A percentile compares a stretch with the other conserved stretches of the same genome.
Evolutionary conservation across 1,140 invertebrate species (phyloP).

Genomic region (Anastrepha ludens): DNA sequence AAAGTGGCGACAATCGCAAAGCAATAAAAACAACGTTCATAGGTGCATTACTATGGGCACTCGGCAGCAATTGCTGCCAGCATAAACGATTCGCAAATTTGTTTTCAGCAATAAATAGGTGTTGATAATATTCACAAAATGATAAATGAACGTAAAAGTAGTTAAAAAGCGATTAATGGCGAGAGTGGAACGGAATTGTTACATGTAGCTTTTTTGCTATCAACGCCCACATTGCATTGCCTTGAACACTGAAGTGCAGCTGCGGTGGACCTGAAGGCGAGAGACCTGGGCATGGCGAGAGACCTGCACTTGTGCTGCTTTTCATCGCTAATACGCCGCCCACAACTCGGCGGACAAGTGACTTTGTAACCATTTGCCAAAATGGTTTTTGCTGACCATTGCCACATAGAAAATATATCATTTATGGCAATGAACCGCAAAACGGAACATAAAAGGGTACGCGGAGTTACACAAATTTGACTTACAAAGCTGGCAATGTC

Average conservation of each 20-base stretch:
- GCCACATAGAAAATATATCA: background rate
- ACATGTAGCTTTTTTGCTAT: background rate
- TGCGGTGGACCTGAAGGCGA: background rate
- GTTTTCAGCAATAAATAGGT: background rate
- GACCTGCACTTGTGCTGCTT: no score
- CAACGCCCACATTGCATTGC: constrained; percentile 3
- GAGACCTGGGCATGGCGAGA: background rate
- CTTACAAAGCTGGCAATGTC: constrained; percentile 8
- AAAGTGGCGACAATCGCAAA: no score
- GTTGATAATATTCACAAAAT: background rate
- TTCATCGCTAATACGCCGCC: background rate
- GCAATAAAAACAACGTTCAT: no score
- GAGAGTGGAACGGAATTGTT: background rate
- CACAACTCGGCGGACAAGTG: background rate
- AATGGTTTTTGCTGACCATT: background rate
- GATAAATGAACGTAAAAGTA: background rate
- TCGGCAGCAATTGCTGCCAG: background rate
- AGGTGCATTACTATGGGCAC: background rate
- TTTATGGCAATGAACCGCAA: constrained; percentile 16
- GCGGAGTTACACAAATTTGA: background rate
- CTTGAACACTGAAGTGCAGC: background rate
- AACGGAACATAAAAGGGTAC: background rate
- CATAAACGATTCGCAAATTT: background rate
- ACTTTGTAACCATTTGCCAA: constrained; percentile 1
- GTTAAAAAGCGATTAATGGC: constrained; percentile 8